phyloP scores from a whole-genome alignment of 2,888 invertebrate species.

The Drosophila anceps region DNA sequence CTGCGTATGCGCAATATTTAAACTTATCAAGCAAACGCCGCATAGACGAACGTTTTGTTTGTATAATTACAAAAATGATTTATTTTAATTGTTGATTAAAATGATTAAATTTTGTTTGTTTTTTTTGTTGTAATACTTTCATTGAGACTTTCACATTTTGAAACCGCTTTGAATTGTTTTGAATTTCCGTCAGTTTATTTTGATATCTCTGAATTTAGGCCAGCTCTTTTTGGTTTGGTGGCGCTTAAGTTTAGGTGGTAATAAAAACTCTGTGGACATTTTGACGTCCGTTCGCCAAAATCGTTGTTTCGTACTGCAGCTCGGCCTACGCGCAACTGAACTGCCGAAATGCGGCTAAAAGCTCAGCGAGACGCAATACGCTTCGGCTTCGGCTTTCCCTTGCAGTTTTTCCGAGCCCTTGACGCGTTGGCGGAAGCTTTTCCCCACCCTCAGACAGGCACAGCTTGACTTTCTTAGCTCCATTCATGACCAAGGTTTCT shows the following conservation, averaged over 20 bases:
- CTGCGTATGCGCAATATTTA: conserved; percentile 27
- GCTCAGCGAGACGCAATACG: conserved; percentile 22
- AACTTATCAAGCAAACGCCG: conserved; percentile 19
- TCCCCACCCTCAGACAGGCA: conserved; percentile 12
- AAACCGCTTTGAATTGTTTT: neutral
- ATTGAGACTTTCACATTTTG: neutral
- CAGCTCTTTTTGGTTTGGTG: conserved; percentile 1
- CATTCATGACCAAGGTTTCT: conserved; percentile 62
- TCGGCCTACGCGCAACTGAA: conserved; percentile 71
- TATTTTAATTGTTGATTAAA: neutral
- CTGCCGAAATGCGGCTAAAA: conserved; percentile 54
- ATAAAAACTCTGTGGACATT: conserved; percentile 7
- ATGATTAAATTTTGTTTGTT: neutral
- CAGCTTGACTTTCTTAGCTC: conserved; percentile 38
- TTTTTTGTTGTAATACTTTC: neutral
- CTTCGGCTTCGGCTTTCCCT: conserved; percentile 54
- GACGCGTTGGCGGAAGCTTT: conserved; percentile 41
- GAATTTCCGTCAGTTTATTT: neutral
- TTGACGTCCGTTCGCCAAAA: conserved; percentile 43
- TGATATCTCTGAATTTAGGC: conserved; percentile 16
- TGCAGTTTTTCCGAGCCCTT: conserved; percentile 37
- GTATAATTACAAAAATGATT: neutral
- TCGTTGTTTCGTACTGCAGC: conserved; percentile 53
- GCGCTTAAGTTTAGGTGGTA: conserved; percentile 21
- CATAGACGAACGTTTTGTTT: neutral